Conservation (phyloP, 35 echinoderm and acorn worm species). For the Ophioderma brevispina region DNA sequence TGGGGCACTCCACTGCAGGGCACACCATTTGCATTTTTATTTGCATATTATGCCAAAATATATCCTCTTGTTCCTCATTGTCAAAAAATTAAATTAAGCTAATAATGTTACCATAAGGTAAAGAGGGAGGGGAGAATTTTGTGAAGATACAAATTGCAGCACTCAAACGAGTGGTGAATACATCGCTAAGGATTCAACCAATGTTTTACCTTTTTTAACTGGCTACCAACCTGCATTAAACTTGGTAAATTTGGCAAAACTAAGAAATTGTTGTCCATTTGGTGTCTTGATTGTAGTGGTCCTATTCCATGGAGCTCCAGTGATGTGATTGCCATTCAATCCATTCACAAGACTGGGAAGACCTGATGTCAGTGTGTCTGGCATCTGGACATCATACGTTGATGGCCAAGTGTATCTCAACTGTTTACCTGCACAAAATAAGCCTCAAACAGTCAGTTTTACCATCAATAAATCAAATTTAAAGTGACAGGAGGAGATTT, state of each 20-base stretch:
- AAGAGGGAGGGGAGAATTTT: no score
- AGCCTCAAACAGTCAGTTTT: no score
- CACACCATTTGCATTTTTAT: no score
- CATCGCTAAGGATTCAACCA: no score
- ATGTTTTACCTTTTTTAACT: neutral
- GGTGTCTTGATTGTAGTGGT: slow-evolving; percentile 20
- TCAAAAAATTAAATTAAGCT: neutral
- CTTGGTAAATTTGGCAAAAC: slow-evolving; percentile 68
- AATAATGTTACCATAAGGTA: neutral
- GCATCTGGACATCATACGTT: slow-evolving; percentile 57
- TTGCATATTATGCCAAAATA: no score
- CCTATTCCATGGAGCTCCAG: slow-evolving; percentile 35
- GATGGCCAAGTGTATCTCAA: slow-evolving; percentile 64
- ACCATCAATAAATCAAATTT: no score
- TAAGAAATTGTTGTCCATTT: slow-evolving; percentile 45
- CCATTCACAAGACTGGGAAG: slow-evolving; percentile 37
- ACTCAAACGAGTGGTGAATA: no score
- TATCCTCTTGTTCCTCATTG: no score
- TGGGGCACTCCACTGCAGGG: no score
- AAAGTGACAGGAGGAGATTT: no score
- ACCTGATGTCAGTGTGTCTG: slow-evolving; percentile 16
- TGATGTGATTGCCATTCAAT: slow-evolving; percentile 19
- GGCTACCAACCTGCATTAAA: slow-evolving; percentile 52
- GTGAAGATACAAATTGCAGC: no score
- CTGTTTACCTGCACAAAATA: slow-evolving; percentile 59